Evolutionary conservation across 2,888 invertebrate species (phyloP).

Genomic region (Coelogynopora nodosa): DNA sequence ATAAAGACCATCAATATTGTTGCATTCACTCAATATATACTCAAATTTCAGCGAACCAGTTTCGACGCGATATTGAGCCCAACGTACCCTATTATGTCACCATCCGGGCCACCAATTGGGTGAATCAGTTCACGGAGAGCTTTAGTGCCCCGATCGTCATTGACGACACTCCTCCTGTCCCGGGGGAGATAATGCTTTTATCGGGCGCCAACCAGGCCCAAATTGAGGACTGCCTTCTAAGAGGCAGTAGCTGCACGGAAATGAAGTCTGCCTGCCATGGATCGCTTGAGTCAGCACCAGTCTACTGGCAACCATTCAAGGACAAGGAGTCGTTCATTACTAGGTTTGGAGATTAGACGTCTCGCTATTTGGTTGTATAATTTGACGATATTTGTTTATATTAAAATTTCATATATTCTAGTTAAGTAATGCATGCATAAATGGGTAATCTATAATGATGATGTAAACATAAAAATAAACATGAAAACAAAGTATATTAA

Average conservation of each 20-base stretch:
- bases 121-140: conserved; percentile 28
- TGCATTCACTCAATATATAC: neutral
- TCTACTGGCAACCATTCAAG: conserved; percentile 15
- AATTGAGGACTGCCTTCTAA: neutral
- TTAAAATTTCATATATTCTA: too few relatives aligned
- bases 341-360: neutral
- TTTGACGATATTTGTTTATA: too few relatives aligned
- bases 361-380: too few relatives aligned
- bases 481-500: too few relatives aligned
- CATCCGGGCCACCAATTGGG: conserved; percentile 15
- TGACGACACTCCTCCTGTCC: conserved; percentile 39
- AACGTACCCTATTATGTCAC: conserved; percentile 36
- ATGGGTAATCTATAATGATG: too few relatives aligned
- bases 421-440: too few relatives aligned
- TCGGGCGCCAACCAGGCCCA: neutral
- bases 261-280: neutral
- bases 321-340: neutral
- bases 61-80: neutral
- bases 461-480: neutral
- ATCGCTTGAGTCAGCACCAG: neutral
- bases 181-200: neutral
- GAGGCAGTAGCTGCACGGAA: neutral
- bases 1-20: too few relatives aligned
- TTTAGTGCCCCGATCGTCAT: conserved; percentile 30
- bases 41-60: neutral